Conservation (phyloP, 1,140 invertebrate genomes). For the Drosophila cardini region DNA sequence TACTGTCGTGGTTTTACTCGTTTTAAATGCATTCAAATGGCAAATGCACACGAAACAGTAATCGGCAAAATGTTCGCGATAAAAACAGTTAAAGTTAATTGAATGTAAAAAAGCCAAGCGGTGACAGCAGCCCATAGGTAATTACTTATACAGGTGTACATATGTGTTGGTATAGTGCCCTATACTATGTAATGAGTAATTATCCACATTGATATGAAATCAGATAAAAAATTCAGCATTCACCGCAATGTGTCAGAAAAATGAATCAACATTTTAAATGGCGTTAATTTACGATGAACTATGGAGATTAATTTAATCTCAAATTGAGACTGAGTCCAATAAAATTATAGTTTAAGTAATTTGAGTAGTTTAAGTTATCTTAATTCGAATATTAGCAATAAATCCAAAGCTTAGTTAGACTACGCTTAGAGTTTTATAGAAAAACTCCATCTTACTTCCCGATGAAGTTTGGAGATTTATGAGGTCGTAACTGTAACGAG, state of each 20-base stretch:
- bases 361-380: too few species aligned
- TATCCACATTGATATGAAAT: conserved; percentile 10
- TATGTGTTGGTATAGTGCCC: too few species aligned
- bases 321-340: background rate
- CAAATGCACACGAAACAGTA: conserved; percentile 45
- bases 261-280: conserved; percentile 15
- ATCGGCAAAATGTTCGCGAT: conserved; percentile 54
- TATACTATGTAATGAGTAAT: background rate
- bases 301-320: conserved; percentile 2
- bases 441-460: too few species aligned
- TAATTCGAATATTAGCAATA: too few species aligned
- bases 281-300: conserved; percentile 12
- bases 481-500: too few species aligned
- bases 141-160: conserved; percentile 19
- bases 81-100: conserved; percentile 62
- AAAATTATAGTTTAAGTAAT: too few species aligned
- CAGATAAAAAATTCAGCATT: conserved; percentile 13
- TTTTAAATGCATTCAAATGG: conserved; percentile 38
- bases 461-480: too few species aligned
- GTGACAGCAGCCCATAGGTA: conserved; percentile 34
- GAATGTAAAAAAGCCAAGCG: conserved; percentile 29
- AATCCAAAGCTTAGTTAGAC: too few species aligned
- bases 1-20: background rate
- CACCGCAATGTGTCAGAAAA: conserved; percentile 22
- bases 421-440: too few species aligned